Percentiles rank a stretch among this genome's conserved stretches.
phyloP scores from a whole-genome alignment of 2,888 invertebrate species.

The Napeogenes inachia region DNA sequence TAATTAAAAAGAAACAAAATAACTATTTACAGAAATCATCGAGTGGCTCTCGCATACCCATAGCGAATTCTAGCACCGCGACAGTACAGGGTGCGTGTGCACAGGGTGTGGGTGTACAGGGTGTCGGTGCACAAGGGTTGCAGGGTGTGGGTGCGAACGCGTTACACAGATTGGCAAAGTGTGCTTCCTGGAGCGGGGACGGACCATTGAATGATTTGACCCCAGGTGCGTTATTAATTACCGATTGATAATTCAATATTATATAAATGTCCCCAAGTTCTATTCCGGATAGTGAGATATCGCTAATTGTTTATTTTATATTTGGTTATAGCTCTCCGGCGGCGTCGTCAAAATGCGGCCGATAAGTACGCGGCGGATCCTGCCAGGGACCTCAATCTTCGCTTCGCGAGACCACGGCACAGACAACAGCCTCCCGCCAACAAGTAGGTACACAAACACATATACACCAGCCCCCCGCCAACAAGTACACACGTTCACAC shows the following conservation, averaged over 20 bases:
- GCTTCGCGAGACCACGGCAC: conserved; percentile 84
- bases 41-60: conserved; percentile 62
- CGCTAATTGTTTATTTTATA: background rate
- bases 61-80: conserved; percentile 39
- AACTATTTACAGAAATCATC: conserved; percentile 47
- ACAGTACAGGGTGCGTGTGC: conserved; percentile 32
- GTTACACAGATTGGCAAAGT: conserved; percentile 80
- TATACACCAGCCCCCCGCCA: conserved; percentile 60
- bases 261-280: too few relatives aligned
- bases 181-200: conserved; percentile 83
- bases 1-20: too few relatives aligned
- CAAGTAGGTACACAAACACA: conserved; percentile 13
- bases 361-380: conserved; percentile 93
- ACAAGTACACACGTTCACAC: conserved; percentile 13
- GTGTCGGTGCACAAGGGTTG: conserved; percentile 24
- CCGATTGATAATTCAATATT: too few relatives aligned
- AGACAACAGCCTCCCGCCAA: conserved; percentile 61
- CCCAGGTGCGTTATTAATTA: background rate
- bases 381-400: conserved; percentile 85
- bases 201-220: conserved; percentile 39
- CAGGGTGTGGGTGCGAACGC: conserved; percentile 27
- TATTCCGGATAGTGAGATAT: too few relatives aligned
- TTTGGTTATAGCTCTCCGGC: conserved; percentile 76
- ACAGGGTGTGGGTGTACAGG: conserved; percentile 31
- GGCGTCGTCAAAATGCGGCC: conserved; percentile 82